Conservation (phyloP, 1,140 invertebrate genomes). For the Probaryconus sp. region DNA sequence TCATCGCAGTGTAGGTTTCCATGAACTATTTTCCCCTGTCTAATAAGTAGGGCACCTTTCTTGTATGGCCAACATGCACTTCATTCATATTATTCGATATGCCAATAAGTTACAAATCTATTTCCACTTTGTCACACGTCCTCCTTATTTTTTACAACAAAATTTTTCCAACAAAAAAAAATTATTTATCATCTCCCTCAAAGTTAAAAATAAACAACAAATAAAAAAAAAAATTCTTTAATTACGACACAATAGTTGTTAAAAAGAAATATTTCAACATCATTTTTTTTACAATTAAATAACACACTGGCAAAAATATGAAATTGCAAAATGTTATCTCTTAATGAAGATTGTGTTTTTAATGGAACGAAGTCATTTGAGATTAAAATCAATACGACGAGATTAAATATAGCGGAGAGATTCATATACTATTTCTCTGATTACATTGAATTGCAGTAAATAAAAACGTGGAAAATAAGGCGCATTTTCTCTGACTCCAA, state of each 20-base stretch:
- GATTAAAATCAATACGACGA: constrained; percentile 22
- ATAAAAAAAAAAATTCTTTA: not conserved
- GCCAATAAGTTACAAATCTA: constrained; percentile 17
- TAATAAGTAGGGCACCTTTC: constrained; percentile 19
- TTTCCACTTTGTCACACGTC: constrained; percentile 5
- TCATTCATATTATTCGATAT: constrained; percentile 27
- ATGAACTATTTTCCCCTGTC: constrained; percentile 11
- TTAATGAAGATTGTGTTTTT: constrained; percentile 30
- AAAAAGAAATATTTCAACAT: too few relatives aligned
- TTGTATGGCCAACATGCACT: constrained; percentile 10
- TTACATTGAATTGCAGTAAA: constrained; percentile 12
- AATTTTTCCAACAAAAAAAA: too few relatives aligned
- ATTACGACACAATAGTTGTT: too few relatives aligned
- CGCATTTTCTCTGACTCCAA: constrained; percentile 1
- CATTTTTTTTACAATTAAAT: too few relatives aligned
- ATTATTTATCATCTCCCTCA: too few relatives aligned
- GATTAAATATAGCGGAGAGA: constrained; percentile 13
- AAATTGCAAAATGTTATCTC: constrained; percentile 5
- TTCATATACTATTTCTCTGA: constrained; percentile 1
- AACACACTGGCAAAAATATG: too few relatives aligned
- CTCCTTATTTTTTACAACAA: too few relatives aligned
- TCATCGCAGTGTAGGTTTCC: constrained; percentile 9
- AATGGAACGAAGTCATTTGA: constrained; percentile 26
- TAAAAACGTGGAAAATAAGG: constrained; percentile 4
- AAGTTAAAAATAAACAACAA: not conserved